These are phyloP conservation scores for Tupiocoris notatus DNA, from an alignment of 2,888 invertebrate genomes.

Conservation along the genomic window DNA sequence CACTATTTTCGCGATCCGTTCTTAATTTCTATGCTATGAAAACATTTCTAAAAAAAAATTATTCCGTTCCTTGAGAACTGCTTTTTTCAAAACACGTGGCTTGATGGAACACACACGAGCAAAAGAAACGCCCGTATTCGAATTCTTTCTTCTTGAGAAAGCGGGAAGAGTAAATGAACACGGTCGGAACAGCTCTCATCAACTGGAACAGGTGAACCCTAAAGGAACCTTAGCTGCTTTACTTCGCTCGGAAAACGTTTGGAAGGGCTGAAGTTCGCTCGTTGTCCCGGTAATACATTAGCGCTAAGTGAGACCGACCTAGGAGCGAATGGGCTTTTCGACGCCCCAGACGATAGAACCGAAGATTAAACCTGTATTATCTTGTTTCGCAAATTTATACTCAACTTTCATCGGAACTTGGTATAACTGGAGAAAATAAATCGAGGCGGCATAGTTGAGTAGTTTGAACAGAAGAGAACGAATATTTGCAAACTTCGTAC, in stretches of 20 bases:
- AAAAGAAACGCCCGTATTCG: too few species aligned
- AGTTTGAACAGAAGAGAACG: too few species aligned
- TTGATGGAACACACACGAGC: too few species aligned
- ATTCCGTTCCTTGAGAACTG: too few species aligned
- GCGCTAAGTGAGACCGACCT: slow-evolving; percentile 18
- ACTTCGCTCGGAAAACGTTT: slow-evolving; percentile 9
- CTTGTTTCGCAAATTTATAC: not conserved
- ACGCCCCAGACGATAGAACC: slow-evolving; percentile 18
- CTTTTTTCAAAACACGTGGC: too few species aligned
- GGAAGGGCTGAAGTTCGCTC: slow-evolving; percentile 32
- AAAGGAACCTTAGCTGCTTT: not conserved
- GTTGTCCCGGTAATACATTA: slow-evolving; percentile 31
- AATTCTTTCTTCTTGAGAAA: too few species aligned
- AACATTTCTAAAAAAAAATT: too few species aligned
- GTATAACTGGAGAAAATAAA: too few species aligned
- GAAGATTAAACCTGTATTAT: slow-evolving; percentile 26
- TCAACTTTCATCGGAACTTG: not conserved
- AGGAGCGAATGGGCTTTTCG: not conserved
- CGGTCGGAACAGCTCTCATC: slow-evolving; percentile 7
- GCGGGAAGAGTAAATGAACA: slow-evolving; percentile 9
- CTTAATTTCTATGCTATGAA: too few species aligned
- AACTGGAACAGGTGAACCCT: slow-evolving; percentile 28
- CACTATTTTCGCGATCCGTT: too few species aligned
- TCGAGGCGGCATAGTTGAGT: too few species aligned
- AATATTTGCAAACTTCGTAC: too few species aligned